Evolutionary conservation across 2,797 vertebrate genomes (phyloP).

Genomic region (Percopsis omiscomaycus): DNA sequence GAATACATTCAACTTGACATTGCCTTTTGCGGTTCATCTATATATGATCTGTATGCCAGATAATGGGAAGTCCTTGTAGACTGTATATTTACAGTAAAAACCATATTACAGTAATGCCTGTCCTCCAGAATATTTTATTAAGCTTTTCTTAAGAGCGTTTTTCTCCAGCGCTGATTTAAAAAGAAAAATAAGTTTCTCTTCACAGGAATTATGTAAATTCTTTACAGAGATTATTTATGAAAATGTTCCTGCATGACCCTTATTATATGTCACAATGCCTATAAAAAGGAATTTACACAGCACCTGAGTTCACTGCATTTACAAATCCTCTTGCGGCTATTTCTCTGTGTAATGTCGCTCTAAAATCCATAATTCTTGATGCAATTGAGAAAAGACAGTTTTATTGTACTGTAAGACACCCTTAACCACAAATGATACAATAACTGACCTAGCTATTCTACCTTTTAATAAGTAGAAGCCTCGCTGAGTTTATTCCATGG

Average conservation of each 20-base stretch:
- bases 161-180: constrained; percentile 15
- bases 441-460: constrained; percentile 15
- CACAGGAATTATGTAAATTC: not conserved
- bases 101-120: too few relatives aligned
- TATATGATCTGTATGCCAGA: constrained; percentile 1
- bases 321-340: constrained; percentile 3
- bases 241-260: not conserved
- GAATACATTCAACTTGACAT: not conserved
- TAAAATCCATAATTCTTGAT: constrained; percentile 63
- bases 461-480: constrained; percentile 51
- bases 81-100: not conserved
- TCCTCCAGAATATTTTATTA: too few relatives aligned
- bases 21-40: not conserved
- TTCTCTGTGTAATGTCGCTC: constrained; percentile 26
- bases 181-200: not conserved
- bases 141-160: constrained; percentile 26
- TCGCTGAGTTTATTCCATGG: constrained; percentile 35
- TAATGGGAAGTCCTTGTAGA: not conserved
- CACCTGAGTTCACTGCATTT: not conserved
- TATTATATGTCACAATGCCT: not conserved
- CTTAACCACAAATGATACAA: constrained; percentile 41
- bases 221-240: not conserved
- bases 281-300: constrained; percentile 19
- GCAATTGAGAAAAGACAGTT: constrained; percentile 47
- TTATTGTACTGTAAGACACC: constrained; percentile 15